Percentiles rank a stretch among this genome's conserved stretches.
These are phyloP conservation scores for Fregetta grallaria DNA, from an alignment of 2,113 vertebrate species.

Conservation along the genomic window DNA sequence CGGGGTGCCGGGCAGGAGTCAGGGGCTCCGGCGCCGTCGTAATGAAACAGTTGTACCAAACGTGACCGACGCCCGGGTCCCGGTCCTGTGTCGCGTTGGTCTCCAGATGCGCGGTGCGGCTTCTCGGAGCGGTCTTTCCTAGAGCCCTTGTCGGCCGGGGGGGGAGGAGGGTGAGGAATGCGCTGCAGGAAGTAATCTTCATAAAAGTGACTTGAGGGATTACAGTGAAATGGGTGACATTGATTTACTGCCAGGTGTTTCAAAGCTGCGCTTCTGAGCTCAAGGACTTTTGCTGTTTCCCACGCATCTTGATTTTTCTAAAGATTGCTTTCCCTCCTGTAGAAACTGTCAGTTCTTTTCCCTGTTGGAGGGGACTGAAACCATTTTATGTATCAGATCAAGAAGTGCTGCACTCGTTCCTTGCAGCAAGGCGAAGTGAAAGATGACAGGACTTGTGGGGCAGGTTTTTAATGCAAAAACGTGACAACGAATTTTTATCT, in stretches of 20 bases:
- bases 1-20: not conserved
- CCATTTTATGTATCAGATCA: not conserved
- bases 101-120: not conserved
- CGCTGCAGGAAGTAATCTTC: constrained; percentile 47
- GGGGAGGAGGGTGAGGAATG: not conserved
- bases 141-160: not conserved
- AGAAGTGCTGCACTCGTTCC: not conserved
- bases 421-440: constrained; percentile 11
- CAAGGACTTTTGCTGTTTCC: constrained; percentile 18
- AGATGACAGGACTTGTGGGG: not conserved
- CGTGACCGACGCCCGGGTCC: not conserved
- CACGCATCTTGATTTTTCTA: not conserved
- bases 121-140: not conserved
- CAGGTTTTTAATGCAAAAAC: not conserved
- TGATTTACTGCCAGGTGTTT: constrained; percentile 60
- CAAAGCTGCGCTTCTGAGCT: not conserved
- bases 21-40: not conserved
- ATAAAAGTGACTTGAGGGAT: constrained; percentile 48
- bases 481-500: not conserved
- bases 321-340: not conserved
- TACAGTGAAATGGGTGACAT: constrained; percentile 34
- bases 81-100: not conserved
- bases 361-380: not conserved
- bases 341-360: not conserved
- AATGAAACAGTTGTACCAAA: not conserved